Evolutionary conservation across 1,140 invertebrate species (phyloP), one percentile per base, ranked within the genome.

Genomic region (Cotesia typhae): DNA sequence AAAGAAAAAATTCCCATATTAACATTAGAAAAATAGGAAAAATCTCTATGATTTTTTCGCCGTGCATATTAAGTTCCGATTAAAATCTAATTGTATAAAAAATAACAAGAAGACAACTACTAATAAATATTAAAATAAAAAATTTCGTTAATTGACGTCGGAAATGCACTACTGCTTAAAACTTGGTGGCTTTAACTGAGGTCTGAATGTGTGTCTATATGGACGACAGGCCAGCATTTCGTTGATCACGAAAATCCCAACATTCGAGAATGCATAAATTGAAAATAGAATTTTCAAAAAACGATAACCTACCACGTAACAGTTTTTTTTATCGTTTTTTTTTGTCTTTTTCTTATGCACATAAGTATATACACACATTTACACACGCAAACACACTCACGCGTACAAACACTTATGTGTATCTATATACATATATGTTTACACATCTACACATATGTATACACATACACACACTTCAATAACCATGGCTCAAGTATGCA

Each of bases 191-290:
- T 66, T 67, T 63, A 41, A 63, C 70, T 73, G 68, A 70, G 74
- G 60, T 73, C 55, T 75, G 69, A 71, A 70, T 73, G 52, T 72
- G 61, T 75, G 71, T 76, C 77, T 80, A 76, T 78, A 80, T 82
- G 81, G 84, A 85, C 82, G 83, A 86, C 84, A 87, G 85, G 85
- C 84, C 85, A 85, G 83, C 83, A 85, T 79, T 87, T 87, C 86
- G 85, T 85, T 87, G 85, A 87, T 86, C 82, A 84, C 84, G 84
- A 86, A 85, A 85, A 85, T 86, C 79, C 82, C 81, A 86, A 85
- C 83, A 83, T 82, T 82, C 83, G 84, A 86, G 84, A 87, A 86
- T 84, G 81, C 81, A 81, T 81, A 80, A 85, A 85, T 84, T 83
- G 77, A 85, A 86, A 86, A 86, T 85, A 85, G 82, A 85, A 84